Evolutionary conservation across 2,113 vertebrate genomes (phyloP).

Genomic region (Neodon shergylaensis): DNA sequence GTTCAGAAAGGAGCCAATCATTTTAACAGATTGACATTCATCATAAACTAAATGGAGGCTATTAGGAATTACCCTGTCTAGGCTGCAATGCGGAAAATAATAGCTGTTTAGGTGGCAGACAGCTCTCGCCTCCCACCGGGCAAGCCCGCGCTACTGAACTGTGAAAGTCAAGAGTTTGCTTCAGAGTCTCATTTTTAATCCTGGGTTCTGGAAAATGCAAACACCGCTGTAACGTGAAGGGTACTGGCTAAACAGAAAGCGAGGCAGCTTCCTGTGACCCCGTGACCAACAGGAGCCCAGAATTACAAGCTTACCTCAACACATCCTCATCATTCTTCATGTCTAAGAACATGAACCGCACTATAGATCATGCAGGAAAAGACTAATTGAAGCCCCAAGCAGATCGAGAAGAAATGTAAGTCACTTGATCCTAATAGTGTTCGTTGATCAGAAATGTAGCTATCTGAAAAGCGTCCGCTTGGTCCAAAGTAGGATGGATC

Average conservation of each 20-base stretch:
- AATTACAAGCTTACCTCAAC: not conserved
- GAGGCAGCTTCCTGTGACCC: conserved; percentile 30
- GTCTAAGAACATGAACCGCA: not conserved
- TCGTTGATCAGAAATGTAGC: conserved; percentile 44
- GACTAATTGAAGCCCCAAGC: conserved; percentile 54
- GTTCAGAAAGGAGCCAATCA: not conserved
- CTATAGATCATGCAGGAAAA: conserved; percentile 4
- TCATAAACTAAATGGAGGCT: conserved; percentile 36
- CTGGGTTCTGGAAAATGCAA: not conserved
- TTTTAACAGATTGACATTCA: conserved; percentile 39
- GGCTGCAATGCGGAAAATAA: conserved; percentile 60
- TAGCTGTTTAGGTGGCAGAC: conserved; percentile 47
- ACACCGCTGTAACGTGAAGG: not conserved
- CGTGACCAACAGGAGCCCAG: not conserved
- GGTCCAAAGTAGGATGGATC: conserved; percentile 48
- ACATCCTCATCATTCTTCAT: not conserved
- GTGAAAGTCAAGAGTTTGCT: conserved; percentile 57
- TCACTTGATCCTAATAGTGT: conserved; percentile 38
- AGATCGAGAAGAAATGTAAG: not conserved
- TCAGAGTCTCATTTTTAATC: conserved; percentile 55
- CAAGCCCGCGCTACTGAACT: conserved; percentile 21
- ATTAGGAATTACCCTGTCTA: conserved; percentile 49
- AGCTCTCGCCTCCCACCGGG: not conserved
- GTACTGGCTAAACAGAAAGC: not conserved
- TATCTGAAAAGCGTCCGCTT: conserved; percentile 55